Evolutionary conservation across 2,113 vertebrate genomes (phyloP), one percentile per base, ranked within the genome.

Genomic region (Antennarius striatus): DNA sequence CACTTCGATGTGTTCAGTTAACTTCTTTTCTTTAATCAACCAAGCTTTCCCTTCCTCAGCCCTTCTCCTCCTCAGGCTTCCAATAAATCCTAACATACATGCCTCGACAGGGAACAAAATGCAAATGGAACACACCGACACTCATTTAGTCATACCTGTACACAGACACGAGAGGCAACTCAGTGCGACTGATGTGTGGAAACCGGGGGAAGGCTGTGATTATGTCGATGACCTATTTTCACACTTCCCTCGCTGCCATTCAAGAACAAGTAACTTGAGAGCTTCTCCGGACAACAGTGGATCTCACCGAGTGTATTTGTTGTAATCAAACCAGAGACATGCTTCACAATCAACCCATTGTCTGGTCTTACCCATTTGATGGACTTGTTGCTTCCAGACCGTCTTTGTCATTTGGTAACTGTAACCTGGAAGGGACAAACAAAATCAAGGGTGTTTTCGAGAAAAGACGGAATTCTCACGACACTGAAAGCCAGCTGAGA

Each of bases 341-440:
- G 32, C 1, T 12, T 48, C 10, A 12, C 1, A 17, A 49, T 67
- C 1, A 47, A 12, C 46, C 50, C 32, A 63, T 30, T 48, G 30
- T 11, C 11, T 0, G 2, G 4, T 68, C 89, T 89, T 83, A 92
- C 90, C 79, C 86, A 39, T 86, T 83, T 0, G 86, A 50, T 13
- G 77, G 64, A 68, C 73, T 60, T 30, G 79, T 63, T 51, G 84
- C 56, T 63, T 75, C 56, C 63, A 52, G 73, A 53, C 22, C 83
- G 68, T 90, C 76, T 36, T 64, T 73, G 68, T 82, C 71, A 53
- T 84, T 78, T 2, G 80, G 75, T 6, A 91, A 65, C 69, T 86
- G 81, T 77, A 92, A 89, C 79, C 92, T 92, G 80, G 84, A 88
- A 86, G 75, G 78, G 22, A 74, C 30, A 22, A 76, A 73, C 62